Evolutionary conservation across 2,888 invertebrate genomes (phyloP).

Genomic region (Ommatoiulus sabulosus): DNA sequence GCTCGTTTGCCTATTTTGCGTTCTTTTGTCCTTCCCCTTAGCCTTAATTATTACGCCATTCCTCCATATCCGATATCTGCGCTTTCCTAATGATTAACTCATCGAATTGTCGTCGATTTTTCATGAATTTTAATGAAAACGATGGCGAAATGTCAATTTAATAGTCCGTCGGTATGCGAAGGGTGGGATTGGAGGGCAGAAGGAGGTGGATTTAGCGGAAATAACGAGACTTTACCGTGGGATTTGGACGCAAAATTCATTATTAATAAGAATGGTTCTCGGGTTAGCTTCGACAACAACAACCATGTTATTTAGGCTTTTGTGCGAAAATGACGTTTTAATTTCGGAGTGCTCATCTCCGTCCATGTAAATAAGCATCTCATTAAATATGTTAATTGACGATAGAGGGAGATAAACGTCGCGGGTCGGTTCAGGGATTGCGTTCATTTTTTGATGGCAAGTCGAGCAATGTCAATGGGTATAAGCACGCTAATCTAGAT

Average conservation of each 20-base stretch:
- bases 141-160: slow-evolving; percentile 22
- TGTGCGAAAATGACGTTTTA: slow-evolving; percentile 5
- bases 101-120: not conserved
- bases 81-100: not conserved
- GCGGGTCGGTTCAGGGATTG: not conserved
- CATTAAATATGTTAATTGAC: slow-evolving; percentile 28
- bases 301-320: not conserved
- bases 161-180: not conserved
- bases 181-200: not conserved
- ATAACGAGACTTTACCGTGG: not conserved
- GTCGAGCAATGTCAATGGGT: not conserved
- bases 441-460: not conserved
- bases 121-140: slow-evolving; percentile 5
- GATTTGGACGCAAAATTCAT: not conserved
- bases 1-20: too few relatives aligned
- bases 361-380: slow-evolving; percentile 18
- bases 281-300: not conserved
- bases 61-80: not conserved
- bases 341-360: slow-evolving; percentile 3
- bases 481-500: not conserved
- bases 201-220: not conserved
- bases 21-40: too few relatives aligned
- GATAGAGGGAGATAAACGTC: not conserved
- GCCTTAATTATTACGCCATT: not conserved
- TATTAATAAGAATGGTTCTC: not conserved